These are phyloP conservation scores for Phaenicophaeus curvirostris DNA, from an alignment of 2,797 vertebrate species.

Conservation along the genomic window DNA sequence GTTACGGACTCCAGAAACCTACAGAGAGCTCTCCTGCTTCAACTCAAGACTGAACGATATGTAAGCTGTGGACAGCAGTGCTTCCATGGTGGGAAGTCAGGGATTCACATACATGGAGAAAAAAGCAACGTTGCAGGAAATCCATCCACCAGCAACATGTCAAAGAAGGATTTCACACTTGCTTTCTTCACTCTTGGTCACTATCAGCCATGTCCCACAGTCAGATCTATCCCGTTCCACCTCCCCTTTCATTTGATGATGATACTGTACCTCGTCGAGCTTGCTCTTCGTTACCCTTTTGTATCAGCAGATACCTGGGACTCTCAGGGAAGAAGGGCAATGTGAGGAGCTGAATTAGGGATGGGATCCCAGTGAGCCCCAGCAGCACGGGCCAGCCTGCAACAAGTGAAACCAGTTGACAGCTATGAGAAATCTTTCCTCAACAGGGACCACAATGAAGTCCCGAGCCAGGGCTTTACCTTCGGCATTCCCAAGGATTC, in stretches of 20 bases:
- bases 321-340: constrained; percentile 93
- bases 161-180: neutral
- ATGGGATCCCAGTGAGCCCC: constrained; percentile 88
- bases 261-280: constrained; percentile 79
- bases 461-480: constrained; percentile 70
- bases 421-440: neutral
- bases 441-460: rapidly evolving
- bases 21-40: neutral
- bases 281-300: constrained; percentile 79
- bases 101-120: neutral
- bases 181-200: neutral
- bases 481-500: constrained; percentile 80
- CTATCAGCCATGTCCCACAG: neutral
- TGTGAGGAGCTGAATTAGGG: constrained; percentile 81
- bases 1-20: neutral
- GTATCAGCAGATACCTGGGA: constrained; percentile 90
- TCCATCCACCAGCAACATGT: neutral
- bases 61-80: neutral
- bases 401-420: neutral
- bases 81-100: neutral
- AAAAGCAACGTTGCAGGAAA: neutral
- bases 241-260: neutral
- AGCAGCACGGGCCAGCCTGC: constrained; percentile 88
- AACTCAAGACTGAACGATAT: rapidly evolving
- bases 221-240: neutral